phyloP scores from a whole-genome alignment of 2,888 invertebrate genomes.

The Nomada ferruginata region DNA sequence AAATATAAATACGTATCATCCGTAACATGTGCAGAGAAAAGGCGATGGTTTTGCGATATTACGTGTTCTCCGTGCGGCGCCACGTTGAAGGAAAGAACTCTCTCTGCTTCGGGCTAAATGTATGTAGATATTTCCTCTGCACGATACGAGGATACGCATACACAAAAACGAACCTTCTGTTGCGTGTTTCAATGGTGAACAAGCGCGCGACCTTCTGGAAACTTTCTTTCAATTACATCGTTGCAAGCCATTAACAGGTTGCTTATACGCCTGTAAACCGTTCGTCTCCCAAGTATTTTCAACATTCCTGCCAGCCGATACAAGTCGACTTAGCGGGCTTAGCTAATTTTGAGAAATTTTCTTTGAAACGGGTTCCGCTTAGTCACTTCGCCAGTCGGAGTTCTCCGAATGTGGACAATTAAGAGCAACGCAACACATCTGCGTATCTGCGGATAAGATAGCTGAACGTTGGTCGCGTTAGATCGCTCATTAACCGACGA shows the following conservation, averaged over 20 bases:
- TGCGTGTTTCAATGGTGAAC: not conserved
- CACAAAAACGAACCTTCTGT: not conserved
- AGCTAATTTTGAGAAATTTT: slow-evolving; percentile 3
- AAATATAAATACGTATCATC: not conserved
- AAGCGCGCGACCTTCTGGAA: slow-evolving; percentile 49
- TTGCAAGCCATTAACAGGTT: slow-evolving; percentile 25
- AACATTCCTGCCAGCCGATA: not conserved
- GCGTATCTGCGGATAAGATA: slow-evolving; percentile 14
- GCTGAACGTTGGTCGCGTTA: not conserved
- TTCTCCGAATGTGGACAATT: slow-evolving; percentile 19
- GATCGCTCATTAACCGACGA: not conserved
- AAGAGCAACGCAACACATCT: slow-evolving; percentile 2
- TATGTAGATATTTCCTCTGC: slow-evolving; percentile 10
- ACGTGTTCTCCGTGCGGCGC: slow-evolving; percentile 10
- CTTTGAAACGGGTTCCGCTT: not conserved
- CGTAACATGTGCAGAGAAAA: not conserved
- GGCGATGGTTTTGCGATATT: slow-evolving; percentile 8
- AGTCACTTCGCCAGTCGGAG: not conserved
- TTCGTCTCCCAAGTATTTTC: not conserved
- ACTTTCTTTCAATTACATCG: slow-evolving; percentile 57
- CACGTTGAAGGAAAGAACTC: slow-evolving; percentile 47
- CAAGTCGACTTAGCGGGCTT: no score
- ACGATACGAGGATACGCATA: not conserved
- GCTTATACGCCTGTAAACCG: slow-evolving; percentile 2
- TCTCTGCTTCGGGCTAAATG: slow-evolving; percentile 53